These are phyloP conservation scores for Dendronephthya gigantea DNA, from an alignment of 64 coral and sea anemone genomes.

Conservation along the genomic window DNA sequence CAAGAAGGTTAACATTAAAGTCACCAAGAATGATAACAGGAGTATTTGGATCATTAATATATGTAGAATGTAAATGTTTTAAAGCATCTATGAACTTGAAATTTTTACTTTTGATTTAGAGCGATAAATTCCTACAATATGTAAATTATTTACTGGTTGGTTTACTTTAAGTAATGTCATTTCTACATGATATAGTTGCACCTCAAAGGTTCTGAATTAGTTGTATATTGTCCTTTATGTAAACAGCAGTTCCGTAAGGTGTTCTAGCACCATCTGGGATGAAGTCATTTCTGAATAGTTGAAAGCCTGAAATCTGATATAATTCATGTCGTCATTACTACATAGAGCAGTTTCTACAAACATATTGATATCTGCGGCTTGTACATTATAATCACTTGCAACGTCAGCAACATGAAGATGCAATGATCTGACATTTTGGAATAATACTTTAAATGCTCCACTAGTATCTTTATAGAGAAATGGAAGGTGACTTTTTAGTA, in stretches of 20 bases:
- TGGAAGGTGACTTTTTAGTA: neutral
- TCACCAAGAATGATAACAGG: constrained; percentile 31
- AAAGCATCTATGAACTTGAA: constrained; percentile 17
- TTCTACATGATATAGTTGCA: constrained; percentile 40
- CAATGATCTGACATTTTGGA: too few relatives aligned
- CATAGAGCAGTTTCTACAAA: constrained; percentile 42
- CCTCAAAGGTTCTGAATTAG: constrained; percentile 22
- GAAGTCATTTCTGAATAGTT: constrained; percentile 47
- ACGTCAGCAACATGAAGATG: constrained; percentile 15
- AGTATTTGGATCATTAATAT: neutral
- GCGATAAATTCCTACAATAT: constrained; percentile 43
- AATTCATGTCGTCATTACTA: constrained; percentile 16
- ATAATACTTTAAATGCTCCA: neutral
- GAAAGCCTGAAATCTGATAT: constrained; percentile 17
- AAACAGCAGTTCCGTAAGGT: constrained; percentile 42
- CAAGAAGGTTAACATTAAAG: constrained; percentile 40
- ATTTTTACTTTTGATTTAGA: constrained; percentile 27
- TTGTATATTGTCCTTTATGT: constrained; percentile 29
- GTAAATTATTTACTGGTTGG: constrained; percentile 23
- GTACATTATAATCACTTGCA: constrained; percentile 39
- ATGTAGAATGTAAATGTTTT: neutral
- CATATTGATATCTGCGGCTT: constrained; percentile 48
- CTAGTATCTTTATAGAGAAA: neutral
- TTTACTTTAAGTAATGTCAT: constrained; percentile 30
- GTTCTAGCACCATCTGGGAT: constrained; percentile 25